Evolutionary conservation across 2,888 invertebrate species (phyloP).

Genomic region (Lacanobia wlatinum): DNA sequence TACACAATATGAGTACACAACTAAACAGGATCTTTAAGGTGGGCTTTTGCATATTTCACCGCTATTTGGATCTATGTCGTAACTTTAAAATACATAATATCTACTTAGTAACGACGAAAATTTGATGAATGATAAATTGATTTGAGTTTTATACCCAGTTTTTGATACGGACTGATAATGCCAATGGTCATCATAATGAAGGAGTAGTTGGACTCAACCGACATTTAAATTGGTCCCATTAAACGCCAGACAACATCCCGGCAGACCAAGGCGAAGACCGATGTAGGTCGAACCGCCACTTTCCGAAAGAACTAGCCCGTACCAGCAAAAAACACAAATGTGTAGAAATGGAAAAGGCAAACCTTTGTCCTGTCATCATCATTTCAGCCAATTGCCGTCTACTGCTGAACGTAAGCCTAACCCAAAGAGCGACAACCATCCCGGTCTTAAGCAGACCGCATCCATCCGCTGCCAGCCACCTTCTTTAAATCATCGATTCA

Average conservation of each 20-base stretch:
- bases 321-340: not conserved
- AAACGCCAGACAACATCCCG: not conserved
- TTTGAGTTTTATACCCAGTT: not conserved
- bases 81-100: not conserved
- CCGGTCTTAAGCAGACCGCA: too few species aligned
- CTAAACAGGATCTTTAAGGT: conserved; percentile 5
- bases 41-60: not conserved
- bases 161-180: not conserved
- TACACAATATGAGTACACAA: conserved; percentile 1
- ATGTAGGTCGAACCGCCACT: too few species aligned
- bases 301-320: not conserved
- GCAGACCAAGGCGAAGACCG: not conserved
- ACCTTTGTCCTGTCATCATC: not conserved
- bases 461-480: too few species aligned
- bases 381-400: too few species aligned
- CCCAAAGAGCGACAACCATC: too few species aligned
- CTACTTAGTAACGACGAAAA: too few species aligned
- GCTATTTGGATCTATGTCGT: conserved; percentile 6
- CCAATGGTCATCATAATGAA: not conserved
- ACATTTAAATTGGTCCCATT: not conserved
- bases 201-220: not conserved
- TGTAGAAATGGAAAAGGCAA: not conserved
- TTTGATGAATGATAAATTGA: too few species aligned
- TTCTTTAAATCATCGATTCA: too few species aligned
- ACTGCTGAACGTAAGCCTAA: too few species aligned